A percentile compares a stretch with the other conserved stretches of the same genome.
Conservation (phyloP, 2,113 vertebrate species). For the Marmota flaviventris region DNA sequence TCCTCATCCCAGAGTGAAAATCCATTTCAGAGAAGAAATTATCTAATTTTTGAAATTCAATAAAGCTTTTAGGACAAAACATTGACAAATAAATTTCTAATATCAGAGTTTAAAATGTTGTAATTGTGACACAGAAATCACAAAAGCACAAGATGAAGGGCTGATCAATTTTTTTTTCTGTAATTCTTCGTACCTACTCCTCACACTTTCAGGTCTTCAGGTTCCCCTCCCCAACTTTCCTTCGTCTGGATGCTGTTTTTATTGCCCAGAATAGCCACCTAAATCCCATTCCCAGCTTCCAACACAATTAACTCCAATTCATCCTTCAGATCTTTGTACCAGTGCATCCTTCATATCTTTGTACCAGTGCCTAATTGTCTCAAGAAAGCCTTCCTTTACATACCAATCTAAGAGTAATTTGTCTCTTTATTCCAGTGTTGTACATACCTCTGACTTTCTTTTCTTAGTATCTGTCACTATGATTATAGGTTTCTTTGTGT, state of each 20-base stretch:
- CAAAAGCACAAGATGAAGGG: not conserved
- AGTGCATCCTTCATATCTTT: not conserved
- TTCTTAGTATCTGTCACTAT: not conserved
- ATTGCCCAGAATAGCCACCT: not conserved
- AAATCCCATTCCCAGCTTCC: not conserved
- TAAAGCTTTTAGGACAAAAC: conserved; percentile 8
- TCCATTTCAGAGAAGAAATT: not conserved
- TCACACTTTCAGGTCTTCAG: not conserved
- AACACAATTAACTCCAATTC: not conserved
- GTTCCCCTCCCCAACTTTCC: not conserved
- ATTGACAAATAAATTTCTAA: not conserved
- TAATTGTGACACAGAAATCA: not conserved
- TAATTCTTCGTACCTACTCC: not conserved
- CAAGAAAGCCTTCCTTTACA: not conserved
- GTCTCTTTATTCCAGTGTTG: not conserved
- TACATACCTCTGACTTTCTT: not conserved
- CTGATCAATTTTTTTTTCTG: not conserved
- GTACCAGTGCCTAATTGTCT: not conserved
- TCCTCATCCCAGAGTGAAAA: not conserved
- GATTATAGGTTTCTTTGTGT: not conserved
- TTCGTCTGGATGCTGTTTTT: not conserved
- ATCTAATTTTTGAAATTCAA: not conserved
- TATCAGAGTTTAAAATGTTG: not conserved
- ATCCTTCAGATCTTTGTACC: not conserved
- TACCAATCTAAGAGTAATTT: not conserved